Base-by-base conservation (phyloP, 2,797 vertebrate genomes). In the Aselliscus stoliczkanus region DNA sequence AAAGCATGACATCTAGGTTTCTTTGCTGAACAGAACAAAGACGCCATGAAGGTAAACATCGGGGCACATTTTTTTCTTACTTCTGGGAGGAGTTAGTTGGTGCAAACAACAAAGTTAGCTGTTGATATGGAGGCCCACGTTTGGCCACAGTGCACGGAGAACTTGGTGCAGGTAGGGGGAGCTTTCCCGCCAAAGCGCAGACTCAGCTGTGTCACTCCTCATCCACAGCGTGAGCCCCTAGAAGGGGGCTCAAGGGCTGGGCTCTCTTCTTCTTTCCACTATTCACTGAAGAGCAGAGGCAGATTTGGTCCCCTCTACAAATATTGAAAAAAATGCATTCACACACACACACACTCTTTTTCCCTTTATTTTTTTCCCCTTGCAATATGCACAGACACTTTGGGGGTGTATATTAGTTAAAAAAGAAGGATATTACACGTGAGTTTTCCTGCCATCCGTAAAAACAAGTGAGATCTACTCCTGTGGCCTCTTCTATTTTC, bases 151-250 rank as follows among this genome's bases (percentile, higher is more conserved):
- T 5, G 21, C 11, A 47, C 76, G 27, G 25, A 31, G 39, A 86
- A 65, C 29, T 13, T 15, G 29, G 42, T 31, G 34, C 76, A 58
- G 65, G 77, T 67, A 39, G 67, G 1, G 25, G 15, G 7, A 0
- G 4, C 12, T 25, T 52, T 42, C 34, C 21, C 1, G 23, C 5
- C 44, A 31, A 20, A 27, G 11, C 31, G 27, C 23, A 29, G 65
- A 34, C 31, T 27, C 20, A 1, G 23, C 58, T 4, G 0, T 23
- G 20, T 13, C 39, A 23, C 25, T 54, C 58, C 52, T 4, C 5
- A 27, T 20, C 18, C 37, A 39, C 1, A 20, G 29, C 0, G 0
- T 1, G 0, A 27, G 47, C 18, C 23, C 31, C 18, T 10, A 25
- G 58, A 72, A 73, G 89, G 37, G 37, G 15, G 10, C 91, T 15